A percentile compares a stretch with the other conserved stretches of the same genome.
Evolutionary conservation across 1,140 invertebrate genomes (phyloP).

Genomic region (Bathynomus jamesi): DNA sequence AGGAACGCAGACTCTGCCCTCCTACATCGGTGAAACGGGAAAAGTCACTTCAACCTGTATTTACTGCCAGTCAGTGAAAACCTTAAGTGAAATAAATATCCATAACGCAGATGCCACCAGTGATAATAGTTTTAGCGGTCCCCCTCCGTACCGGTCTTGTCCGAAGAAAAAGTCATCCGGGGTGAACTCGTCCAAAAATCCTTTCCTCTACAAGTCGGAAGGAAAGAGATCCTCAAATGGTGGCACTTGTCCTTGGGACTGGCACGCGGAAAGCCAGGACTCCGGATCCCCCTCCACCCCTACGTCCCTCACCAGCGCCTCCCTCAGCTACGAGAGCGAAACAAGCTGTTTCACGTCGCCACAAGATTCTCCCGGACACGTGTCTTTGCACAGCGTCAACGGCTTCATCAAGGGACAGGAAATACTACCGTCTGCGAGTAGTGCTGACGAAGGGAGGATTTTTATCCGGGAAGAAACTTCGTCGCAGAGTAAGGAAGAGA

Average conservation of each 20-base stretch:
- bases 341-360: conserved; percentile 26
- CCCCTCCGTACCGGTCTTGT: not conserved
- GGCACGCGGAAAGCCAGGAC: conserved; percentile 18
- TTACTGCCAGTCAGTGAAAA: conserved; percentile 15
- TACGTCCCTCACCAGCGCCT: conserved; percentile 22
- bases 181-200: not conserved
- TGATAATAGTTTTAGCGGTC: no score
- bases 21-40: conserved; percentile 14
- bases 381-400: not conserved
- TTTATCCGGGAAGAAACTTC: not conserved
- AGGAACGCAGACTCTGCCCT: conserved; percentile 14
- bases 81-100: not conserved
- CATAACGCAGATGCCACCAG: not conserved
- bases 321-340: conserved; percentile 28
- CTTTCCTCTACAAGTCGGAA: not conserved
- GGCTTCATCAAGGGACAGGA: not conserved
- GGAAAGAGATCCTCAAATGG: no score
- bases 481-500: not conserved
- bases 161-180: not conserved
- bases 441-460: not conserved
- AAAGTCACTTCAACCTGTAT: conserved; percentile 17
- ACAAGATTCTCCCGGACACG: conserved; percentile 20
- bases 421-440: not conserved
- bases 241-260: conserved; percentile 17
- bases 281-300: conserved; percentile 22